phyloP scores from a whole-genome alignment of 2,113 vertebrate genomes.

The Phylloscopus trochiloides region DNA sequence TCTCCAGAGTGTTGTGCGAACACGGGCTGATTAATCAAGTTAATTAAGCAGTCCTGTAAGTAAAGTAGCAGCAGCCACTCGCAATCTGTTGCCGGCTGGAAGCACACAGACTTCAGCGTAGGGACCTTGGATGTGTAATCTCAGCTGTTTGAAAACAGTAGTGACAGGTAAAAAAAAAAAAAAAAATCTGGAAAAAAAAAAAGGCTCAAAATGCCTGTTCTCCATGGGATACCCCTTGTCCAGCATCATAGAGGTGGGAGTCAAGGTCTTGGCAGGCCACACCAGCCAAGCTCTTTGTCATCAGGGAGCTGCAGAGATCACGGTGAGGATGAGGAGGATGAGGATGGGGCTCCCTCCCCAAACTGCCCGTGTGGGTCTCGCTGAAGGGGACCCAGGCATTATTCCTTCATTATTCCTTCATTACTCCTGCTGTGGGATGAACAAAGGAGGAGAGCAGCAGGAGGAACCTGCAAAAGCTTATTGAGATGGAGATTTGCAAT shows the following conservation, averaged over 20 bases:
- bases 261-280: neutral
- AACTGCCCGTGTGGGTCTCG: accelerated
- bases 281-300: neutral
- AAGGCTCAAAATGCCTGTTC: neutral
- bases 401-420: neutral
- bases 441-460: conserved; percentile 1
- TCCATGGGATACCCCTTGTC: neutral
- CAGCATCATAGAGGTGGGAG: accelerated
- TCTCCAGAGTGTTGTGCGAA: neutral
- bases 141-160: neutral
- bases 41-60: conserved; percentile 40
- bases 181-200: neutral
- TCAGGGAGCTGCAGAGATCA: neutral
- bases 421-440: neutral
- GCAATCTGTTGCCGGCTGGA: conserved; percentile 11
- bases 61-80: conserved; percentile 25
- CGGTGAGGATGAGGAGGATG: neutral
- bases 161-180: neutral
- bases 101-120: neutral
- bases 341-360: neutral
- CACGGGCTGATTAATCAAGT: conserved; percentile 34
- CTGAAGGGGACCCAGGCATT: neutral
- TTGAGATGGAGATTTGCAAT: neutral
- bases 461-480: neutral
- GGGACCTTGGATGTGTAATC: neutral